Percentiles rank a stretch among this genome's conserved stretches.
These are phyloP conservation scores for Tenthredo scrophulariae DNA, from an alignment of 2,888 invertebrate species.

Conservation along the genomic window DNA sequence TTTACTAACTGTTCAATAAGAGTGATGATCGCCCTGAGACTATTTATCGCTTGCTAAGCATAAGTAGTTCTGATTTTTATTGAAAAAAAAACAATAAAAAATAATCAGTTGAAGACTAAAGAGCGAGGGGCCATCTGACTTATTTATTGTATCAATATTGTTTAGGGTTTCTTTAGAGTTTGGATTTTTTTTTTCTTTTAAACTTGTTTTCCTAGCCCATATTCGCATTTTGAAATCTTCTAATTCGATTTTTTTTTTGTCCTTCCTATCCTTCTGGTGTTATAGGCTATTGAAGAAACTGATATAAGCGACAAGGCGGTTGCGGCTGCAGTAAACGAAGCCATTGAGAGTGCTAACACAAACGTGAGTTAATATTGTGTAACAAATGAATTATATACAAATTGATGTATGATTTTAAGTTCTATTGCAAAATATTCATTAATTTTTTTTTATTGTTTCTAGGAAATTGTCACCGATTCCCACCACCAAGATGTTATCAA, in stretches of 20 bases:
- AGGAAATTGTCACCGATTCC: constrained; percentile 76
- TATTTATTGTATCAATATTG: constrained; percentile 42
- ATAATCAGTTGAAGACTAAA: constrained; percentile 67
- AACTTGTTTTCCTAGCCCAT: not conserved
- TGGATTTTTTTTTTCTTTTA: not conserved
- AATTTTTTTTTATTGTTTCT: constrained; percentile 60
- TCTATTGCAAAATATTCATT: not conserved
- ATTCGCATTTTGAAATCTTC: not conserved
- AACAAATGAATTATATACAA: not conserved
- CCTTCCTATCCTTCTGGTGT: constrained; percentile 50
- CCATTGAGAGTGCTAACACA: constrained; percentile 73
- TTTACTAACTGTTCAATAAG: not conserved
- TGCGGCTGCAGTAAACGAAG: constrained; percentile 75
- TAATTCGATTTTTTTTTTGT: constrained; percentile 42
- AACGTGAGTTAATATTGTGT: constrained; percentile 68
- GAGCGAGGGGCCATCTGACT: constrained; percentile 78
- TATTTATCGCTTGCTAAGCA: constrained; percentile 66
- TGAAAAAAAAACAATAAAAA: constrained; percentile 4
- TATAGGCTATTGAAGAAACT: constrained; percentile 75
- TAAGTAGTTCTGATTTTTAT: constrained; percentile 68
- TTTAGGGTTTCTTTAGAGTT: constrained; percentile 3
- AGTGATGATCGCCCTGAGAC: constrained; percentile 75
- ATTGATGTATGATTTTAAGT: not conserved
- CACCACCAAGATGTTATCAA: constrained; percentile 75
- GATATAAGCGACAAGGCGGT: constrained; percentile 76